Percentiles rank a stretch among this genome's conserved stretches.
Evolutionary conservation across 2,797 vertebrate genomes (phyloP).

Genomic region (Pseudomugil gertrudae): DNA sequence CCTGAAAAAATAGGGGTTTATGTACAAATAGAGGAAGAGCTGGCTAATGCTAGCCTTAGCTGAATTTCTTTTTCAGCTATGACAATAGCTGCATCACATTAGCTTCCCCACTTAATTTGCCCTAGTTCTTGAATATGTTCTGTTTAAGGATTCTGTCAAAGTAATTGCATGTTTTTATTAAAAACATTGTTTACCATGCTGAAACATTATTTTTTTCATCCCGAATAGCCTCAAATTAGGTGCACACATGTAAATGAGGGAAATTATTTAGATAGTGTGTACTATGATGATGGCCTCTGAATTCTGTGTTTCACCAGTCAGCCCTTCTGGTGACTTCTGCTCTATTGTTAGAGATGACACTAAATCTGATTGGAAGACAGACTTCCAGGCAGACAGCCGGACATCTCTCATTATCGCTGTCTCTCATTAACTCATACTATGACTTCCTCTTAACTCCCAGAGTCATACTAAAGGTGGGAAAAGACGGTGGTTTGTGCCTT

Average conservation of each 20-base stretch:
- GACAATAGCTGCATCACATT: too few species aligned
- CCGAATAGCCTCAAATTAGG: neutral
- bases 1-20: too few species aligned
- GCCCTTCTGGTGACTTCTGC: conserved; percentile 57
- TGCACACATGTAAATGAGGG: neutral
- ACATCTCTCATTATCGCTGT: conserved; percentile 64
- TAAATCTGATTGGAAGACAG: conserved; percentile 49
- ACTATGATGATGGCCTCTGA: conserved; percentile 26
- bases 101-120: too few species aligned
- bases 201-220: neutral
- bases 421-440: conserved; percentile 27
- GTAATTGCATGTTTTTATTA: too few species aligned
- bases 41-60: neutral
- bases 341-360: conserved; percentile 77
- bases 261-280: conserved; percentile 28
- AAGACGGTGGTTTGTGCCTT: conserved; percentile 6
- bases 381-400: conserved; percentile 37
- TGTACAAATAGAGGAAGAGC: neutral
- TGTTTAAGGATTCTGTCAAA: neutral
- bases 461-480: conserved; percentile 41
- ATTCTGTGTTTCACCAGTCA: conserved; percentile 58
- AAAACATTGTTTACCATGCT: neutral
- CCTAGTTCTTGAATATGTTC: neutral
- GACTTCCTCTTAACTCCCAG: conserved; percentile 18
- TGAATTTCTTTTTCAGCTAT: neutral